A percentile compares a stretch with the other conserved stretches of the same genome.
Conservation (phyloP, 2,113 vertebrate species). For the Alces alces region DNA sequence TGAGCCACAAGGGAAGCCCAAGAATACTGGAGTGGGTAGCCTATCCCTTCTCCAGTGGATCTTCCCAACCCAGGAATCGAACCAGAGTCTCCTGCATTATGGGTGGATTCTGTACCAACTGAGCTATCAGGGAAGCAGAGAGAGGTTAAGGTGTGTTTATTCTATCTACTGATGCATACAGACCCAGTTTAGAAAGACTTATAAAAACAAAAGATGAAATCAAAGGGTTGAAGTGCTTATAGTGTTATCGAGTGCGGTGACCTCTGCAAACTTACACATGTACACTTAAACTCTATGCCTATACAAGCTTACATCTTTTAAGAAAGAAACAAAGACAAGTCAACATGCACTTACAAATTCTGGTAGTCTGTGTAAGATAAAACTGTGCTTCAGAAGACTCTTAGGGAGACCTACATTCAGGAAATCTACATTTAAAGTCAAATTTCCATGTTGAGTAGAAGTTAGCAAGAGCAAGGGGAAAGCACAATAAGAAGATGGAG, state of each 20-base stretch:
- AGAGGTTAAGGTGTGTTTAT: background rate
- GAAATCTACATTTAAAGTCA: background rate
- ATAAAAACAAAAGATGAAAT: background rate
- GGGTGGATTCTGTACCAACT: background rate
- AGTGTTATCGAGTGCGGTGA: background rate
- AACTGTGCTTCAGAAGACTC: background rate
- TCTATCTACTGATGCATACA: background rate
- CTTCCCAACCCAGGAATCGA: background rate
- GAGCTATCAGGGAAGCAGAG: background rate
- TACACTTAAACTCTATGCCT: background rate
- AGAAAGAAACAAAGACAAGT: background rate
- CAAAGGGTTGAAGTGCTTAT: background rate
- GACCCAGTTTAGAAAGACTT: background rate
- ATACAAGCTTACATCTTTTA: background rate
- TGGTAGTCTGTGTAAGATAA: background rate
- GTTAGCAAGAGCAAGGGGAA: background rate
- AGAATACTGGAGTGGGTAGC: background rate
- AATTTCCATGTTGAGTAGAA: background rate
- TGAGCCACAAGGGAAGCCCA: background rate
- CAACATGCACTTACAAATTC: background rate
- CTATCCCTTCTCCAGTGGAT: background rate
- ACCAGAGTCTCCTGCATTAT: rapidly evolving
- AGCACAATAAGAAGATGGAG: background rate
- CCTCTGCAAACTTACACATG: background rate
- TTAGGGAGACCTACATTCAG: rapidly evolving